These are phyloP conservation scores for Malaclemys terrapin DNA, from an alignment of 2,113 vertebrate species.

Conservation along the genomic window DNA sequence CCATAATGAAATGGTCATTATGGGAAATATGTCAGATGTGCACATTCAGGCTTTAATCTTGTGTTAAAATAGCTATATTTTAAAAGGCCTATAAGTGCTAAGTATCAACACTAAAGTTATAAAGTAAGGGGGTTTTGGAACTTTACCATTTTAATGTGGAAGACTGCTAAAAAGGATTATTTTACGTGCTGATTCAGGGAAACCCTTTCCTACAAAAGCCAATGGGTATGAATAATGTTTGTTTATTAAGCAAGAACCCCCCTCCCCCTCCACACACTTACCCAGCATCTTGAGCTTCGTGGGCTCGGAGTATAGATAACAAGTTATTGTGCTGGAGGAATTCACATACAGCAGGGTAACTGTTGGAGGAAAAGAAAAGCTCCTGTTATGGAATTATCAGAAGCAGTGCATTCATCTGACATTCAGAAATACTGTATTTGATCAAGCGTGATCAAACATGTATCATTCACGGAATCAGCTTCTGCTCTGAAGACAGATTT, in stretches of 20 bases:
- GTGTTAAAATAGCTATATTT: neutral
- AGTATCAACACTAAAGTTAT: neutral
- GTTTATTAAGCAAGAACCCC: neutral
- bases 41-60: neutral
- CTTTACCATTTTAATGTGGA: neutral
- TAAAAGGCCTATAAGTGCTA: neutral
- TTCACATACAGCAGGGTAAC: conserved; percentile 99
- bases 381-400: conserved; percentile 47
- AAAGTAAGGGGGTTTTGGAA: neutral
- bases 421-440: neutral
- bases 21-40: neutral
- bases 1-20: neutral
- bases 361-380: conserved; percentile 70
- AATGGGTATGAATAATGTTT: neutral
- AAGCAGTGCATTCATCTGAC: neutral
- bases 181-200: neutral
- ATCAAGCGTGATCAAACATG: neutral
- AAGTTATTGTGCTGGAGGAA: conserved; percentile 99
- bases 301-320: conserved; percentile 98
- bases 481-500: neutral
- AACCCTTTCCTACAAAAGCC: neutral
- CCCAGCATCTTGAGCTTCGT: conserved; percentile 99
- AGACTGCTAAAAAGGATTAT: neutral
- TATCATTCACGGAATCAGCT: conserved; percentile 12
- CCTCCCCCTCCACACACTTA: conserved; percentile 77